A percentile compares a stretch with the other conserved stretches of the same genome.
These are phyloP conservation scores for Linyphia triangularis DNA, from an alignment of 2,888 invertebrate genomes.

Conservation along the genomic window DNA sequence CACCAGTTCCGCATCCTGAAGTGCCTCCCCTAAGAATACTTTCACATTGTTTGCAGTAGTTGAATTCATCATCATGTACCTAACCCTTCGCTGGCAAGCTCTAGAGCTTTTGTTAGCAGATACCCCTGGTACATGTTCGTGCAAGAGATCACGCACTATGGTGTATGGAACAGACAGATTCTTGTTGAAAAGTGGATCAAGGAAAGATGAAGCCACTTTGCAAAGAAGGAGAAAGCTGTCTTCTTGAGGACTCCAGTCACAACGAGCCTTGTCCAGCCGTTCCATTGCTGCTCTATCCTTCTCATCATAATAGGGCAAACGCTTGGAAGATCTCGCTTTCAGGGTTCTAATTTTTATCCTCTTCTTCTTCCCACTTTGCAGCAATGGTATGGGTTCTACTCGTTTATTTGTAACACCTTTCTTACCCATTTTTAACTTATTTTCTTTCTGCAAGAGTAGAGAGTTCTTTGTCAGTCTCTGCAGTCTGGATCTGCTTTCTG, in stretches of 20 bases:
- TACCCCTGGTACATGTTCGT: constrained; percentile 77
- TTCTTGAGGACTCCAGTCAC: constrained; percentile 85
- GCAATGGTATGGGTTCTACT: too few relatives aligned
- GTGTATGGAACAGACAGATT: constrained; percentile 79
- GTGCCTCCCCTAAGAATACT: constrained; percentile 84
- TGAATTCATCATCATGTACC: constrained; percentile 84
- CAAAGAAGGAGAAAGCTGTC: constrained; percentile 86
- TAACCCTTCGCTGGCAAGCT: constrained; percentile 85
- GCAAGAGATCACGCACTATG: constrained; percentile 78
- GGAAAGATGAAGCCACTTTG: constrained; percentile 84
- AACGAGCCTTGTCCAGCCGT: constrained; percentile 82
- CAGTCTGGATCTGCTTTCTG: constrained; percentile 26
- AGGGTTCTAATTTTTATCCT: constrained; percentile 10
- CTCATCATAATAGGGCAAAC: constrained; percentile 81
- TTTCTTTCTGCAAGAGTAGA: constrained; percentile 20
- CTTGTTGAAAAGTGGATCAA: constrained; percentile 80
- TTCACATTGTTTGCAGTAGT: constrained; percentile 83
- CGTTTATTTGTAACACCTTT: neutral
- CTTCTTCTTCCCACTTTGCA: neutral
- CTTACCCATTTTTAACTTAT: neutral
- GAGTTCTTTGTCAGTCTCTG: constrained; percentile 25
- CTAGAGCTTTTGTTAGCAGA: constrained; percentile 85
- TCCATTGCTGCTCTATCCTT: constrained; percentile 84
- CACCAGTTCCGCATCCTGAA: constrained; percentile 82
- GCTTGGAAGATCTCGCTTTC: constrained; percentile 31